phyloP scores from a whole-genome alignment of 2,797 vertebrate genomes.

The Typhlichthys subterraneus region DNA sequence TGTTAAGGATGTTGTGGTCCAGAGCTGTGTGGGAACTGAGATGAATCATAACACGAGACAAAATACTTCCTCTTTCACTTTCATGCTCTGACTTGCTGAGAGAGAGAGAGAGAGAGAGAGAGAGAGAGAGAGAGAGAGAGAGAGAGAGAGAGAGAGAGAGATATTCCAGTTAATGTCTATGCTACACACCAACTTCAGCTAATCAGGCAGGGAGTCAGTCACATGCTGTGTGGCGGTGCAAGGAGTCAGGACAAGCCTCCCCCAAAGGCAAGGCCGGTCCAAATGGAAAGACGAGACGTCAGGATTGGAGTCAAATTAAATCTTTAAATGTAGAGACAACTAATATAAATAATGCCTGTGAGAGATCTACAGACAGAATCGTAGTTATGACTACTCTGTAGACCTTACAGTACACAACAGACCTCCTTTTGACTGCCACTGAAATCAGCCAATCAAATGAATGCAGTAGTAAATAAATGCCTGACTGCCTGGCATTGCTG shows the following conservation, averaged over 20 bases:
- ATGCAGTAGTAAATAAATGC: background rate
- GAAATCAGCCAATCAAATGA: no score
- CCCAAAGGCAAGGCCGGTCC: constrained; percentile 2
- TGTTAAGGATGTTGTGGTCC: constrained; percentile 3
- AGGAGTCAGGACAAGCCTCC: background rate
- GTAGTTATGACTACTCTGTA: no score
- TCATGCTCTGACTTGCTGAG: constrained; percentile 33
- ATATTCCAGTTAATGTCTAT: constrained; percentile 15
- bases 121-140: no score
- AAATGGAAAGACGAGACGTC: background rate
- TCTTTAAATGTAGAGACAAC: no score
- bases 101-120: background rate
- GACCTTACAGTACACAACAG: no score
- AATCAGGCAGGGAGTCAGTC: background rate
- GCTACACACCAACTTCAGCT: background rate
- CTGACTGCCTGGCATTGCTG: background rate
- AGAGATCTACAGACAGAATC: no score
- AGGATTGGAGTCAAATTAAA: no score
- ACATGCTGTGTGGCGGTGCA: background rate
- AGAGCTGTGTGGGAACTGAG: constrained; percentile 37
- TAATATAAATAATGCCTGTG: no score
- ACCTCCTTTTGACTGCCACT: no score
- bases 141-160: background rate
- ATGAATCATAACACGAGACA: constrained; percentile 19
- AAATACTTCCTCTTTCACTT: constrained; percentile 60